A percentile compares a stretch with the other conserved stretches of the same genome.
These are phyloP conservation scores for Pelmatolapia mariae DNA, from an alignment of 2,113 vertebrate species.

Conservation along the genomic window DNA sequence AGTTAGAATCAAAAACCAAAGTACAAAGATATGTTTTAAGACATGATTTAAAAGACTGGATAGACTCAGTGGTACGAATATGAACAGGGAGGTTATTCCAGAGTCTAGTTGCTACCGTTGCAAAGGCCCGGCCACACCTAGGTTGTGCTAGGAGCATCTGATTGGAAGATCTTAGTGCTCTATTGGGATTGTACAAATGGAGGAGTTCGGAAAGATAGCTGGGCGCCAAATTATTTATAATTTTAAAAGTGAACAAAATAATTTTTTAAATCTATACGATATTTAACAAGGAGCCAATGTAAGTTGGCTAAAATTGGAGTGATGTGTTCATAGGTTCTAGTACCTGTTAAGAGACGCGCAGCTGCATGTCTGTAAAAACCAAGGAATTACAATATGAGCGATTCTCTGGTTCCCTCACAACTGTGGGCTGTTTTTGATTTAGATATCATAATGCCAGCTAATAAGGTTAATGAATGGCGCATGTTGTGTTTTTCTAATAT, in stretches of 20 bases:
- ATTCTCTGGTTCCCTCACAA: not conserved
- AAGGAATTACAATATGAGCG: not conserved
- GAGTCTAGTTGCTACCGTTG: not conserved
- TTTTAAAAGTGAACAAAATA: not conserved
- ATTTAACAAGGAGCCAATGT: too few species aligned
- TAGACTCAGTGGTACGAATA: not conserved
- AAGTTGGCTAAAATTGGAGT: too few species aligned
- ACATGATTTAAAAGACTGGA: not conserved
- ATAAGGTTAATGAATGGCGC: not conserved
- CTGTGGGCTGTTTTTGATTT: not conserved
- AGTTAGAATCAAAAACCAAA: not conserved
- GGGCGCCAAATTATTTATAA: not conserved
- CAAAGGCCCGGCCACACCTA: not conserved
- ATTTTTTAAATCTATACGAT: too few species aligned
- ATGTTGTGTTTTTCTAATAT: not conserved
- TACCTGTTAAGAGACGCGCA: not conserved
- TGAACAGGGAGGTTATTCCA: not conserved
- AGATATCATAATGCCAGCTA: not conserved
- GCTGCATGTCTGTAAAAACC: not conserved
- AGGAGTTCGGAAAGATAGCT: not conserved
- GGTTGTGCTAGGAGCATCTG: not conserved
- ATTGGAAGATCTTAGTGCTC: not conserved
- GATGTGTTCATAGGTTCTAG: too few species aligned
- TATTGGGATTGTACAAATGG: not conserved
- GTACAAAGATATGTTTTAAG: not conserved